These are phyloP conservation scores for Trissolcus basalis DNA, from an alignment of 1,140 invertebrate genomes.

Conservation along the genomic window DNA sequence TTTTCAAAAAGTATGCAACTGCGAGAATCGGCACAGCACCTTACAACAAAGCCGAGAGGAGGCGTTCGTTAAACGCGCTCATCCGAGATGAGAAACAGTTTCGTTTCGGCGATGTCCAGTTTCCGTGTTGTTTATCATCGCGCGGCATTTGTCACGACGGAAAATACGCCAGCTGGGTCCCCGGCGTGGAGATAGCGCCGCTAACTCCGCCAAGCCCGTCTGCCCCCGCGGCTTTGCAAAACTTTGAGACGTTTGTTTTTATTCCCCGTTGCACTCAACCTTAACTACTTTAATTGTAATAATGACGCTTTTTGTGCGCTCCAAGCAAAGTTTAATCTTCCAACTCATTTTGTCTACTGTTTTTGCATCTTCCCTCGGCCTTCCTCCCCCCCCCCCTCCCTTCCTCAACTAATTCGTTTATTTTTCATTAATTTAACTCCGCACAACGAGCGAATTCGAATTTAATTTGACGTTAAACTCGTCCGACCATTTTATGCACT, in stretches of 20 bases:
- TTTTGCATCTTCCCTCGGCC: slow-evolving; percentile 10
- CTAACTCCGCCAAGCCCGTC: neutral
- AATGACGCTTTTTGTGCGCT: slow-evolving; percentile 30
- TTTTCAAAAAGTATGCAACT: slow-evolving; percentile 24
- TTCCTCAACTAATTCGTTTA: slow-evolving; percentile 19
- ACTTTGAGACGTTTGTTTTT: slow-evolving; percentile 21
- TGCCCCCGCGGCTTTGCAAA: slow-evolving; percentile 9
- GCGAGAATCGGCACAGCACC: slow-evolving; percentile 24
- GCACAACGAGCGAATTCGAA: too few relatives aligned
- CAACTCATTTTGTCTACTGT: slow-evolving; percentile 23
- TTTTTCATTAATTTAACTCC: slow-evolving; percentile 21
- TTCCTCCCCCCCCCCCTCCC: too few relatives aligned
- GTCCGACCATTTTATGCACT: too few relatives aligned
- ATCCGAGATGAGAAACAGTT: slow-evolving; percentile 57
- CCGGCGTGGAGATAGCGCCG: slow-evolving; percentile 12
- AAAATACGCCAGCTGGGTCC: slow-evolving; percentile 44
- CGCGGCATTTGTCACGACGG: slow-evolving; percentile 50
- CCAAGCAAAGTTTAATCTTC: slow-evolving; percentile 10
- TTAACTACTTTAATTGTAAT: slow-evolving; percentile 43
- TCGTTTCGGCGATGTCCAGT: slow-evolving; percentile 53
- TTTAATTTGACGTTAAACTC: too few relatives aligned
- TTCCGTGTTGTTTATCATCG: slow-evolving; percentile 56
- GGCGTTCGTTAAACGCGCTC: slow-evolving; percentile 50
- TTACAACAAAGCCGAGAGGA: slow-evolving; percentile 31
- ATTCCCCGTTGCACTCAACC: neutral